Evolutionary conservation across 2,888 invertebrate species (phyloP).

Genomic region (Netelia melanura): DNA sequence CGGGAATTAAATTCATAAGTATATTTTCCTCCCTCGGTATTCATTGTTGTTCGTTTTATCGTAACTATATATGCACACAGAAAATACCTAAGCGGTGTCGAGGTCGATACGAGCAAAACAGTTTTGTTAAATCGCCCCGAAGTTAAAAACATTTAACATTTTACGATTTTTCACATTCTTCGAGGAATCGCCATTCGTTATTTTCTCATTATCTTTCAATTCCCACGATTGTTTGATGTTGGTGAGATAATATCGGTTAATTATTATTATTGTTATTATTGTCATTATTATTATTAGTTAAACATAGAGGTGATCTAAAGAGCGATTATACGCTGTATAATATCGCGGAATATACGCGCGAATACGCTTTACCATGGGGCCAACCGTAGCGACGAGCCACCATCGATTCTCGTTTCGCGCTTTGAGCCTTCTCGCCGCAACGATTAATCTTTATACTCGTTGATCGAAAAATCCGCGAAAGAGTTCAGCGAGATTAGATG

Average conservation of each 20-base stretch:
- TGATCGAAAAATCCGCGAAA: slow-evolving; percentile 54
- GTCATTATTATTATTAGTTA: too few relatives aligned
- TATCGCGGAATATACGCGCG: background rate
- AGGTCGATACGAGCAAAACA: too few relatives aligned
- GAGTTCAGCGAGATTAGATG: slow-evolving; percentile 48
- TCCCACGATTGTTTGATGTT: too few relatives aligned
- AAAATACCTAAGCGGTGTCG: too few relatives aligned
- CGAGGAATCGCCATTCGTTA: too few relatives aligned
- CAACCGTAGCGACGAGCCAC: slow-evolving; percentile 20
- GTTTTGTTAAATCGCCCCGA: too few relatives aligned
- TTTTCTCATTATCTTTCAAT: too few relatives aligned
- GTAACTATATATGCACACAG: background rate
- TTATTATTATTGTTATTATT: too few relatives aligned
- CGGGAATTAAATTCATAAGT: slow-evolving; percentile 64
- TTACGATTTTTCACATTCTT: too few relatives aligned
- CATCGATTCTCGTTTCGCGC: slow-evolving; percentile 62
- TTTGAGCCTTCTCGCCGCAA: slow-evolving; percentile 12
- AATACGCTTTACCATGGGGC: background rate
- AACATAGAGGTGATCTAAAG: background rate
- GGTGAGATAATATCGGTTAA: too few relatives aligned
- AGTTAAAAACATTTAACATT: too few relatives aligned
- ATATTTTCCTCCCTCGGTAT: slow-evolving; percentile 47
- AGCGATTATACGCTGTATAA: background rate
- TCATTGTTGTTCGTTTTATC: slow-evolving; percentile 52
- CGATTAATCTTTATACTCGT: slow-evolving; percentile 66